Conservation (phyloP, 2,113 vertebrate species). For the Sisor rabdophorus region DNA sequence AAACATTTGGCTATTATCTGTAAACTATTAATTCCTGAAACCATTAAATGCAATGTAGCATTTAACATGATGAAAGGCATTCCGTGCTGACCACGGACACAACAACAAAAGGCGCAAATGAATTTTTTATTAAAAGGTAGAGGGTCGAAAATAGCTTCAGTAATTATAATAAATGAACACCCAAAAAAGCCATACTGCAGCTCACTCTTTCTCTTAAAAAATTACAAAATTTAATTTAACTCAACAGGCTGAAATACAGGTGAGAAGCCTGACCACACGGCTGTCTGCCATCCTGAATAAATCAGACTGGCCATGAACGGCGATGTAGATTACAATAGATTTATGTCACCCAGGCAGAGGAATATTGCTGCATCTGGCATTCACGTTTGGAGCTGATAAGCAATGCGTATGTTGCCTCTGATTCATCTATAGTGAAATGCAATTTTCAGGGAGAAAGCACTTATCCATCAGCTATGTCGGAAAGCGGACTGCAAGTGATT, state of each 20-base stretch:
- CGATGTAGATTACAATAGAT: slow-evolving; percentile 51
- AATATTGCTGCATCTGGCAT: slow-evolving; percentile 63
- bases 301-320: slow-evolving; percentile 42
- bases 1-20: too few species aligned
- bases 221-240: slow-evolving; percentile 51
- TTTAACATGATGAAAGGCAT: too few species aligned
- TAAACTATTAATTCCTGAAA: too few species aligned
- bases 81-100: too few species aligned
- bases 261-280: slow-evolving; percentile 20
- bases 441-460: slow-evolving; percentile 55
- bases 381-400: slow-evolving; percentile 60
- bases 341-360: slow-evolving; percentile 54
- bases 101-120: too few species aligned
- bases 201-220: neutral
- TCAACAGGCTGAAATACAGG: slow-evolving; percentile 46
- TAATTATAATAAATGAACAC: neutral
- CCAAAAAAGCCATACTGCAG: neutral
- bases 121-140: neutral
- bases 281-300: slow-evolving; percentile 46
- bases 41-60: too few species aligned
- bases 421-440: slow-evolving; percentile 57
- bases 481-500: slow-evolving; percentile 1
- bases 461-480: slow-evolving; percentile 55
- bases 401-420: slow-evolving; percentile 57
- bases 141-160: neutral